Percentiles rank a stretch among this genome's conserved stretches.
Conservation (phyloP, 2,888 invertebrate species). For the Lepidocyrtinus sp. region DNA sequence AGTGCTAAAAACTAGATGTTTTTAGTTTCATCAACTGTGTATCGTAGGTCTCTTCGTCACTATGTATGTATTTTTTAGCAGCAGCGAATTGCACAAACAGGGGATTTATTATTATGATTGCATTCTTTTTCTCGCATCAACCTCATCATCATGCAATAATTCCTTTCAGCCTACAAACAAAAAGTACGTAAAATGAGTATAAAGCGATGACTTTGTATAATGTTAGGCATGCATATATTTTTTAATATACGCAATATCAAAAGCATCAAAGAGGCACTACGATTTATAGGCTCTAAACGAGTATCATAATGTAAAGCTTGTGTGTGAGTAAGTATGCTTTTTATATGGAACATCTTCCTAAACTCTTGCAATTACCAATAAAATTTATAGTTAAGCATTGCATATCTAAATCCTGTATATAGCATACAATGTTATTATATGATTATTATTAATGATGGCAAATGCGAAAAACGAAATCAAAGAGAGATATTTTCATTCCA, state of each 20-base stretch:
- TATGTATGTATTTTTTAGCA: neutral
- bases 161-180: neutral
- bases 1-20: neutral
- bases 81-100: neutral
- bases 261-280: too few species aligned
- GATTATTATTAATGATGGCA: constrained; percentile 5
- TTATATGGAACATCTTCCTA: constrained; percentile 13
- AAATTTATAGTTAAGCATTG: neutral
- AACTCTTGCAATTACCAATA: neutral
- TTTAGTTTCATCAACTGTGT: too few species aligned
- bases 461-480: neutral
- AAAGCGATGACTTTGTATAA: too few species aligned
- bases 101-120: constrained; percentile 2
- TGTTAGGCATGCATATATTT: too few species aligned
- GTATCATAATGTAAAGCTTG: too few species aligned
- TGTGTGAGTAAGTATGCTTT: constrained; percentile 4
- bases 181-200: too few species aligned
- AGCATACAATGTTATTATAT: neutral
- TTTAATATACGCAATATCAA: too few species aligned
- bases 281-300: too few species aligned
- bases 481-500: neutral
- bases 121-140: neutral
- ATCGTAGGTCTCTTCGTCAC: neutral
- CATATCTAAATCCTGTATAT: neutral
- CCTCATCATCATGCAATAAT: constrained; percentile 2